phyloP scores from a whole-genome alignment of 2,113 vertebrate genomes.

The Morone chrysops region DNA sequence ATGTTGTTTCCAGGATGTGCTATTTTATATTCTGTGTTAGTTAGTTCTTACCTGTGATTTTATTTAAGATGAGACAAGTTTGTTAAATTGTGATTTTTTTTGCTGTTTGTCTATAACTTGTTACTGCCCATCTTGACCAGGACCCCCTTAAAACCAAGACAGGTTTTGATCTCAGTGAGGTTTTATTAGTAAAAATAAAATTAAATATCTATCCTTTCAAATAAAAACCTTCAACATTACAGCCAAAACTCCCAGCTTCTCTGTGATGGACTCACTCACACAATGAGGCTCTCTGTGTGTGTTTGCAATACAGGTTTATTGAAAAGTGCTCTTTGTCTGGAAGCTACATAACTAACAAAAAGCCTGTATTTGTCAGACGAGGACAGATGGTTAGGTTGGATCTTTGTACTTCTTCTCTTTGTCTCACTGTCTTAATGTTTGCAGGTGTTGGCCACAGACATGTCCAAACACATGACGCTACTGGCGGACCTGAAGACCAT shows the following conservation, averaged over 20 bases:
- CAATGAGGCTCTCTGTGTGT: neutral
- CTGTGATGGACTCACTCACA: too few species aligned
- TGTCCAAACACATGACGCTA: conserved; percentile 96
- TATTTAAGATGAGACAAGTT: neutral
- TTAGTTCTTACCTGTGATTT: neutral
- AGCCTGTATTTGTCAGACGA: neutral
- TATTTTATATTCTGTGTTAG: neutral
- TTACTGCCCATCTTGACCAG: neutral
- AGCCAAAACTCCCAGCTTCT: neutral
- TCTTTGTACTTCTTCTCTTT: neutral
- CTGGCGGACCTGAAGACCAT: conserved; percentile 93
- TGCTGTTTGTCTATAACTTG: neutral
- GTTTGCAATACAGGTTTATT: neutral
- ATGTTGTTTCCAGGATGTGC: neutral
- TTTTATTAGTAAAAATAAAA: neutral
- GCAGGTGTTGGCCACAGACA: conserved; percentile 92
- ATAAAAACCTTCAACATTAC: neutral
- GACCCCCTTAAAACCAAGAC: neutral
- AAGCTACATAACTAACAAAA: neutral
- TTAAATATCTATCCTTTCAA: too few species aligned
- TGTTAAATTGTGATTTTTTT: neutral
- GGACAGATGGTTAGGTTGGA: neutral
- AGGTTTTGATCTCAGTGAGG: neutral
- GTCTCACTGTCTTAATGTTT: conserved; percentile 4
- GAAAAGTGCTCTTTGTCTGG: neutral